phyloP scores from a whole-genome alignment of 2,888 invertebrate species.

The Rhagophthalmus giganteus region DNA sequence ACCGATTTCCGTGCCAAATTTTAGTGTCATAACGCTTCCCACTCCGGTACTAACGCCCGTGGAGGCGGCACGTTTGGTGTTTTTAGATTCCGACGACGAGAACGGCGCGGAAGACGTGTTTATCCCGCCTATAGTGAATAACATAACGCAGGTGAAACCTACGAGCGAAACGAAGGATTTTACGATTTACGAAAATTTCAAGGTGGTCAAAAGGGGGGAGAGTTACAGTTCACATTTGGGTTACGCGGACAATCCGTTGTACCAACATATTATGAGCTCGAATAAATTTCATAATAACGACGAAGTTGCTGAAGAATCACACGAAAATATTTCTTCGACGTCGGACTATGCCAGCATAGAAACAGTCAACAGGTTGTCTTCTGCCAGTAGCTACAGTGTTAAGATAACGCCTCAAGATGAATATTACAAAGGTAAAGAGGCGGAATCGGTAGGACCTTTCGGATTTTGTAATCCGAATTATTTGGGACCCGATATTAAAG shows the following conservation, averaged over 20 bases:
- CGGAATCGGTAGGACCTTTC: constrained; percentile 55
- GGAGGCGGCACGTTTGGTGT: constrained; percentile 69
- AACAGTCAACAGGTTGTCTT: constrained; percentile 62
- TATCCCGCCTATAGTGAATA: constrained; percentile 33
- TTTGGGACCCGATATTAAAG: constrained; percentile 66
- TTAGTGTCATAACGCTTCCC: constrained; percentile 63
- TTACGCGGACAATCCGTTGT: constrained; percentile 55
- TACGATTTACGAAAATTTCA: constrained; percentile 59
- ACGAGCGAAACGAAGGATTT: constrained; percentile 31
- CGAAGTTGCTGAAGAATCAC: constrained; percentile 59
- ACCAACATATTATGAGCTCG: constrained; percentile 61
- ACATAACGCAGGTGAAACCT: constrained; percentile 38
- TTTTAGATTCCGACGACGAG: constrained; percentile 71
- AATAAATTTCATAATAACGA: constrained; percentile 62
- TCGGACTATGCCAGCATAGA: constrained; percentile 79
- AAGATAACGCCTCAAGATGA: constrained; percentile 53
- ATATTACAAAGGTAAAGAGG: constrained; percentile 39
- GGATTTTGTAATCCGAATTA: constrained; percentile 80
- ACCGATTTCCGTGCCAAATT: constrained; percentile 75
- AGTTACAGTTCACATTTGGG: constrained; percentile 61
- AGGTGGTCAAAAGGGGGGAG: constrained; percentile 58
- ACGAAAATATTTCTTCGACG: constrained; percentile 66
- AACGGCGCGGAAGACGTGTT: constrained; percentile 52
- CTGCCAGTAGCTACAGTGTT: constrained; percentile 56
- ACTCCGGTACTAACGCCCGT: constrained; percentile 69